Evolutionary conservation across 2,113 vertebrate species (phyloP).

Genomic region (Chionomys nivalis): DNA sequence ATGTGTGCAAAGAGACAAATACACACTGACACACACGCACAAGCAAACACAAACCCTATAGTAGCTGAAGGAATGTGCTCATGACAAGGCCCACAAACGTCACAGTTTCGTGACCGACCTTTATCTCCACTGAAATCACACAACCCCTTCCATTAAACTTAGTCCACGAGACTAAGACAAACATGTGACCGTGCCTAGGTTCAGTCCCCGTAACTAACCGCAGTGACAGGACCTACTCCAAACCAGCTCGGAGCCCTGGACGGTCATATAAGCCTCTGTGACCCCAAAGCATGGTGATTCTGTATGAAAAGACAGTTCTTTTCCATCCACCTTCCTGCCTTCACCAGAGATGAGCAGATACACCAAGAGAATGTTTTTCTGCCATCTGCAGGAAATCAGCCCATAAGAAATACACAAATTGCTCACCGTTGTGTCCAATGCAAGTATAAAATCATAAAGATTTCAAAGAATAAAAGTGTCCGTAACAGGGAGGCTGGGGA

Average conservation of each 20-base stretch:
- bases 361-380: background rate
- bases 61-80: background rate
- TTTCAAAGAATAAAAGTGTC: background rate
- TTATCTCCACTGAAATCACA: background rate
- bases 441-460: conserved; percentile 9
- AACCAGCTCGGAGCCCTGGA: background rate
- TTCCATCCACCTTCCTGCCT: background rate
- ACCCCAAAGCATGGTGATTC: background rate
- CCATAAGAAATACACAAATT: background rate
- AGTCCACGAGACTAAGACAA: background rate
- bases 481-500: no score
- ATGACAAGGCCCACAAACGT: background rate
- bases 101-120: background rate
- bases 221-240: background rate
- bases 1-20: background rate
- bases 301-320: background rate
- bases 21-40: background rate
- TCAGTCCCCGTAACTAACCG: background rate
- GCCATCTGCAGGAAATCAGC: conserved; percentile 18
- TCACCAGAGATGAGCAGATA: background rate
- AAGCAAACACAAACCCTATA: background rate
- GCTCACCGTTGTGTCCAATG: background rate
- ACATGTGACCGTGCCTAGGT: background rate
- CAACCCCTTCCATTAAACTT: background rate
- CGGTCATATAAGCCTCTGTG: background rate